Base-by-base conservation (phyloP, 2,113 vertebrate species). In the Chamaea fasciata region DNA sequence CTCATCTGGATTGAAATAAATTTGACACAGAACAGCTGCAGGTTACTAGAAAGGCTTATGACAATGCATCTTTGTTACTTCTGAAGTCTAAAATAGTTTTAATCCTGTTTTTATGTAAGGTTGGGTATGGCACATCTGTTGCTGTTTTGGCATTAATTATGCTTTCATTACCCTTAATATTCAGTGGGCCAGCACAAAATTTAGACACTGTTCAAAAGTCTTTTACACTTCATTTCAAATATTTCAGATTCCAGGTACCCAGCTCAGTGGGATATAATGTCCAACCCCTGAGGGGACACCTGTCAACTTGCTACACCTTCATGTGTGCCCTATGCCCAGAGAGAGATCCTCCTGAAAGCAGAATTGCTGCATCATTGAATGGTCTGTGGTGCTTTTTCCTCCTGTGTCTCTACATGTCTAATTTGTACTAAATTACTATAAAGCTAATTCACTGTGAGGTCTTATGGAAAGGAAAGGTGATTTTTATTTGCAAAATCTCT, bases 241-340 rank as follows among this genome's bases (percentile, higher is more conserved):
- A 87, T 67, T 91, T 78, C n/a, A 33, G 16, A 41, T 64, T 77
- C 50, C 28, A 44, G n/a, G 4, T 37, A 47, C 11, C 41, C 50
- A 44, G 39, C 15, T 52, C 28, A 6, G 42, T 56, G n/a, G 17
- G 7, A 12, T 55, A 14, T 24, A 35, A 8, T 11, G 13, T 39
- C n/a, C 41, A 62, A 24, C 21, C 18, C 24, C 27, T 56, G n/a
- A 89, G 37, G 15, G 63, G 41, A 27, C 27, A 39, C 22, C 19
- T 55, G 4, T 31, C 0, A 4, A 50, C 44, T 74, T 65, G 35
- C 30, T 77, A 21, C 12, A 69, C 15, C 21, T 47, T 63, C 55
- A 14, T 2, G 0, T 49, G 46, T 49, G 49, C 67, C 0, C 0
- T 27, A 20, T 35, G 37, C 11, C 30, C 15, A 37, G 37, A 79